Base-by-base conservation (phyloP, 2,888 invertebrate species). In the Dione juno region DNA sequence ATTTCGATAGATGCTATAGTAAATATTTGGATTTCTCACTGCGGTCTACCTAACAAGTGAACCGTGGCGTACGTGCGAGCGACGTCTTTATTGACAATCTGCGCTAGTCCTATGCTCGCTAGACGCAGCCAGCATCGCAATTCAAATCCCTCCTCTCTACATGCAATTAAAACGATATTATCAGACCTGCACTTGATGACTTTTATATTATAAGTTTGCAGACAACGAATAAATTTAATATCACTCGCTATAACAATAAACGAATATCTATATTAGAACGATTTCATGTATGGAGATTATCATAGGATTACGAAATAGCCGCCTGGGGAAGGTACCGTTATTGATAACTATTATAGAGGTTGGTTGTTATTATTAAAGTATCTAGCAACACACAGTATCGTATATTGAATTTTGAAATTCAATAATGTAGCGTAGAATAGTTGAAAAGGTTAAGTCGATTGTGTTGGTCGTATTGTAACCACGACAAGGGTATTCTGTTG, bases 121-220 rank as follows among this genome's bases (percentile, higher is more conserved):
- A 28, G 28, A 3, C 28, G 84, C 82, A 74, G 61, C 78, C 78
- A 74, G 88, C 88, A 89, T 89, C 82, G 80, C 83, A 89, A 89
- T 87, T 83, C 80, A 77, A 72, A 74, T 73, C 75, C 77, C 76
- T 80, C 80, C 80, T 84, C 83, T 80, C 82, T 80, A 81, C 82
- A 86, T 82, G 83, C 86, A 90, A 90, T 90, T 89, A 89, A 89
- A 89, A 87, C 82, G 82, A 85, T 87, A 88, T 88, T 88, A 88
- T 88, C 85, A 84, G 84, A 83, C 84, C 84, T 85, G 82, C 83
- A 82, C 82, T 82, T 81, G 80, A 76, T 75, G 83, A 82, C 84
- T 85, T 82, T 83, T 43, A 69, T 69, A 71, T 79, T 81, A 65
- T 57, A 71, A 71, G 58, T 76, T 75, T 73, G 67, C 73, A 73